phyloP scores from a whole-genome alignment of 64 coral and sea anemone species.

The Pocillopora damicornis region DNA sequence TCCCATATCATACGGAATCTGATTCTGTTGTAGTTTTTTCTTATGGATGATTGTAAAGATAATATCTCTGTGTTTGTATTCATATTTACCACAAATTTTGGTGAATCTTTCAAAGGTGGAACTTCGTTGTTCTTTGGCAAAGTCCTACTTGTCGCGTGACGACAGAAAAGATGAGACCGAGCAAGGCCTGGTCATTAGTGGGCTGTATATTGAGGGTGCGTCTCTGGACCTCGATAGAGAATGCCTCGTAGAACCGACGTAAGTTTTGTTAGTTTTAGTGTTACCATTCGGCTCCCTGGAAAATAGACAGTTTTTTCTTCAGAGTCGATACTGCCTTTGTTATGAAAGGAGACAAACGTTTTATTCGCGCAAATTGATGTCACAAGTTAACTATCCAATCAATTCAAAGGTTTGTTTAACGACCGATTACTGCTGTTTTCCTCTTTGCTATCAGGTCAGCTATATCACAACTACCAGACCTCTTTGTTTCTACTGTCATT shows the following conservation, averaged over 20 bases:
- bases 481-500: constrained; percentile 42
- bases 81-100: no score
- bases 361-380: no score
- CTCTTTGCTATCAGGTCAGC: neutral
- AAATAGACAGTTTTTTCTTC: neutral
- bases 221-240: constrained; percentile 34
- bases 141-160: constrained; percentile 20
- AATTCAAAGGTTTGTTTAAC: neutral
- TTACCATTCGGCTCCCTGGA: neutral
- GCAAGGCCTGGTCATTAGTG: constrained; percentile 48
- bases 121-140: constrained; percentile 37
- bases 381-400: neutral
- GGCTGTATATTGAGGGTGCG: constrained; percentile 66
- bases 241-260: constrained; percentile 51
- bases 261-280: neutral
- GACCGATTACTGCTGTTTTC: neutral
- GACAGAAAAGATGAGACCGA: constrained; percentile 20
- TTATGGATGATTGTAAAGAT: no score
- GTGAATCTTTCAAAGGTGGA: constrained; percentile 21
- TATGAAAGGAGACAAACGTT: no score
- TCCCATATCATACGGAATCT: no score
- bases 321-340: neutral
- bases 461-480: constrained; percentile 33
- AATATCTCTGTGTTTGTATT: no score
- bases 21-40: no score